Evolutionary conservation across 2,797 vertebrate species (phyloP).

Genomic region (Uromys caudimaculatus): DNA sequence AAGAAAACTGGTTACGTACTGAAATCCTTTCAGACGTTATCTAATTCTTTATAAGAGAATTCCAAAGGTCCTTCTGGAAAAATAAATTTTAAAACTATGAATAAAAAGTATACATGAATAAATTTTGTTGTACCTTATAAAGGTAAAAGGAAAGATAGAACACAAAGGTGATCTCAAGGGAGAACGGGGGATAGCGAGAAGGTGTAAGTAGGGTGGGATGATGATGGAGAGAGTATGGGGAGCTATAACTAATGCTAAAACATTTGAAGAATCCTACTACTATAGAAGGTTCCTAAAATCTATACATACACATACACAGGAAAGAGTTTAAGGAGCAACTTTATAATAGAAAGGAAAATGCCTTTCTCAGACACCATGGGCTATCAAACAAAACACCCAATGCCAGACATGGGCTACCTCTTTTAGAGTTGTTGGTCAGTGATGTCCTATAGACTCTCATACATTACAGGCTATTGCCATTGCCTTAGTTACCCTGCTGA

Average conservation of each 20-base stretch:
- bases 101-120: background rate
- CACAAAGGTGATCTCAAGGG: background rate
- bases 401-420: background rate
- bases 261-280: background rate
- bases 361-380: background rate
- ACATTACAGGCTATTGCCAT: background rate
- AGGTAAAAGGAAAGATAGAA: background rate
- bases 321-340: background rate
- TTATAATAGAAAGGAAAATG: background rate
- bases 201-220: background rate
- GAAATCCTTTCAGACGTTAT: conserved; percentile 7
- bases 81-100: background rate
- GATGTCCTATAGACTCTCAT: background rate
- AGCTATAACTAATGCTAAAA: background rate
- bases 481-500: background rate
- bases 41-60: background rate
- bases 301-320: background rate
- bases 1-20: background rate
- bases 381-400: background rate
- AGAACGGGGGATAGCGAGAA: background rate
- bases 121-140: background rate
- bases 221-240: background rate
- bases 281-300: background rate
- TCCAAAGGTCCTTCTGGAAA: background rate
- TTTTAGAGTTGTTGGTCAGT: background rate